Evolutionary conservation across 2,797 vertebrate species (phyloP).

Genomic region (Peromyscus aztecus): DNA sequence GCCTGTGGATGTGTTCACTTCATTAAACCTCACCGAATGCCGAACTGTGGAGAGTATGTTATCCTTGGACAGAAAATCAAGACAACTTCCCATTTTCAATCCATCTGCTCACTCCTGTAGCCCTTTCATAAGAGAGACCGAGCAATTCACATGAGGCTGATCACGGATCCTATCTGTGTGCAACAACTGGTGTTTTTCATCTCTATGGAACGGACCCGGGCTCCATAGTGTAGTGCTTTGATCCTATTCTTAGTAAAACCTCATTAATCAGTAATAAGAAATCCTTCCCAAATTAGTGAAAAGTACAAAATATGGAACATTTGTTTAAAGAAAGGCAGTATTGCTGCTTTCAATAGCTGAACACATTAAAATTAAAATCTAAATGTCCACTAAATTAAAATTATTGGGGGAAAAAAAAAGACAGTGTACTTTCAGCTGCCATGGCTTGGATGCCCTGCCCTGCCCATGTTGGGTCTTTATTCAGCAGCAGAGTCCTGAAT

Average conservation of each 20-base stretch:
- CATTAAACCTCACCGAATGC: background rate
- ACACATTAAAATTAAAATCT: conserved; percentile 73
- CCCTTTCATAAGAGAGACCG: conserved; percentile 9
- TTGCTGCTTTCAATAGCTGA: conserved; percentile 59
- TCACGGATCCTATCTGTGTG: background rate
- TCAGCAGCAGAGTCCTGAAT: conserved; percentile 52
- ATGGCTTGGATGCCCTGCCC: background rate
- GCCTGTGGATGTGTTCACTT: background rate
- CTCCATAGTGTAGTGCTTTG: conserved; percentile 62
- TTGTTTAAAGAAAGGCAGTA: conserved; percentile 67
- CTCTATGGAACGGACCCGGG: conserved; percentile 56
- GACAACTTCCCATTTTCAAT: background rate
- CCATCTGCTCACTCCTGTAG: background rate
- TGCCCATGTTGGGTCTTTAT: background rate
- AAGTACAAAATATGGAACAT: conserved; percentile 74
- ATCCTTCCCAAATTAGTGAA: conserved; percentile 75
- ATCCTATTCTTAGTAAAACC: conserved; percentile 82
- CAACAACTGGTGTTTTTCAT: conserved; percentile 30
- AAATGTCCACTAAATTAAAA: conserved; percentile 75
- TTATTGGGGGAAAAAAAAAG: conserved; percentile 72
- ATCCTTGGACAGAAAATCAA: background rate
- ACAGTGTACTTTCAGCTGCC: conserved; percentile 24
- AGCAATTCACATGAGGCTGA: conserved; percentile 22
- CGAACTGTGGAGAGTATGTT: background rate
- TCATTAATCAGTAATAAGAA: conserved; percentile 84